Evolutionary conservation across 2,113 vertebrate genomes (phyloP).

Genomic region (Progne subis): DNA sequence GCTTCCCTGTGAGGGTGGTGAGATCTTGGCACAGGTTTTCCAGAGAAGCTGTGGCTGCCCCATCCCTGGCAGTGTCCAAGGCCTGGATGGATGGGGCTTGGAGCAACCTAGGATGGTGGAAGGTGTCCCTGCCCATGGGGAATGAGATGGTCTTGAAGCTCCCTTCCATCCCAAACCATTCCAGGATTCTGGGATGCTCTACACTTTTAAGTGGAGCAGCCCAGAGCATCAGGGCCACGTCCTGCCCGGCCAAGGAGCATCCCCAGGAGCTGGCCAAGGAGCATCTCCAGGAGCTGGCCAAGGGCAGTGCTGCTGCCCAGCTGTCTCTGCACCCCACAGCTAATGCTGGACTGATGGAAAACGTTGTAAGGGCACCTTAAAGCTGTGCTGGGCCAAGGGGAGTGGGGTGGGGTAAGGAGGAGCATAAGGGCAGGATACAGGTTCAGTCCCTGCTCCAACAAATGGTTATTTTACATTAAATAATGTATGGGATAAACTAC

Average conservation of each 20-base stretch:
- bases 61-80: background rate
- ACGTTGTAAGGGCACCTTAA: accelerated
- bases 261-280: accelerated
- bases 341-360: background rate
- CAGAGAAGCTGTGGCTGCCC: background rate
- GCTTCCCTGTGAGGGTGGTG: background rate
- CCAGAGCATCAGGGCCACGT: accelerated
- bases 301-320: background rate
- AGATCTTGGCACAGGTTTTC: background rate
- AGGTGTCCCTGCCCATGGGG: background rate
- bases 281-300: background rate
- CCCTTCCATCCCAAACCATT: background rate
- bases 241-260: accelerated
- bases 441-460: background rate
- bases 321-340: background rate
- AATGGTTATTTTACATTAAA: background rate
- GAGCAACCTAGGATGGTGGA: background rate
- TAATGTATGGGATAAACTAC: background rate
- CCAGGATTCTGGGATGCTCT: background rate
- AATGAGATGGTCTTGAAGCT: background rate
- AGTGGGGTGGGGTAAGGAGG: background rate
- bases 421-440: background rate
- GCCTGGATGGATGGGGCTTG: accelerated
- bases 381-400: background rate
- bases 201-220: background rate